Percentiles rank a stretch among this genome's conserved stretches.
Evolutionary conservation across 2,797 vertebrate species (phyloP).

Genomic region (Xerus rutilus): DNA sequence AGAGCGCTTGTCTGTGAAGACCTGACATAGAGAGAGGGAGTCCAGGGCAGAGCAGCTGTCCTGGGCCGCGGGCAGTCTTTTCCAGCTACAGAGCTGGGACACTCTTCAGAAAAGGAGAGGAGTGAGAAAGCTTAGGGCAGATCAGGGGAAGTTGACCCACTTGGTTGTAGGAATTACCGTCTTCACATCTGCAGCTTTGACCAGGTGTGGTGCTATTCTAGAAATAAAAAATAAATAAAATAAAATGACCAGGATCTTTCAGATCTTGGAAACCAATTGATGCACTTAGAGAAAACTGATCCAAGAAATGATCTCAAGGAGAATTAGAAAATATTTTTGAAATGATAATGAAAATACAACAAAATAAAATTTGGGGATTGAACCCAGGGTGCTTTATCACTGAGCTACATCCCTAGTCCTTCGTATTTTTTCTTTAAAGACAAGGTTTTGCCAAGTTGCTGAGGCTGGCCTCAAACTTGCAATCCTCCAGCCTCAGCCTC

Average conservation of each 20-base stretch:
- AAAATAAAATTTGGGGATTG: background rate
- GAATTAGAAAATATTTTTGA: background rate
- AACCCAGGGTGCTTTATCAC: background rate
- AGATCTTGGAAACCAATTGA: background rate
- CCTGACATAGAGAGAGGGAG: background rate
- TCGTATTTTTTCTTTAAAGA: no score
- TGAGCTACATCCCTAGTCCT: no score
- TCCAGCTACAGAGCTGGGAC: background rate
- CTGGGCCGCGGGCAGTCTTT: no score
- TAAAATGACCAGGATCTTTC: background rate
- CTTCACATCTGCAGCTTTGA: background rate
- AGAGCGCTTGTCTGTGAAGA: background rate
- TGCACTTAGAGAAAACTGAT: background rate
- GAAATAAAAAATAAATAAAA: background rate
- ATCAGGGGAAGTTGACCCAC: background rate
- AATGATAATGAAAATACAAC: background rate
- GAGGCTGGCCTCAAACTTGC: no score
- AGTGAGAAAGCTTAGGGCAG: background rate
- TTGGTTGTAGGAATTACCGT: no score
- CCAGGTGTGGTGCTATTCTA: no score
- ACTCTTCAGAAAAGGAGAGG: background rate
- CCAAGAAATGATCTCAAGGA: background rate
- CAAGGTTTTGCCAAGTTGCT: no score
- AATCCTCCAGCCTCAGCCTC: no score
- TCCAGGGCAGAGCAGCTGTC: rapidly evolving